Evolutionary conservation across 2,113 vertebrate species (phyloP).

Genomic region (Pao palembangensis): DNA sequence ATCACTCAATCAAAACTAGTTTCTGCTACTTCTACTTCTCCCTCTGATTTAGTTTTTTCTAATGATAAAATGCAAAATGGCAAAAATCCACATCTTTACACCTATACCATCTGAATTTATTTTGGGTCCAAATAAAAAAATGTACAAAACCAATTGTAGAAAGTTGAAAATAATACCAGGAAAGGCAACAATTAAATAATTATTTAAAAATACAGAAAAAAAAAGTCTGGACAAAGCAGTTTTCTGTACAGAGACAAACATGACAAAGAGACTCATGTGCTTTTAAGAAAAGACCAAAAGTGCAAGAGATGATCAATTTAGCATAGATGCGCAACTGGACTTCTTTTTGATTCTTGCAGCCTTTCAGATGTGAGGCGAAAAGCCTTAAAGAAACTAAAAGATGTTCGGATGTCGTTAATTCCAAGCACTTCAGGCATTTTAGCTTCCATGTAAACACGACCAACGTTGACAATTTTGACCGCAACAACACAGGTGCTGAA

Average conservation of each 20-base stretch:
- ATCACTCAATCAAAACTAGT: too few species aligned
- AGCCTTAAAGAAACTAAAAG: too few species aligned
- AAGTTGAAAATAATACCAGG: slow-evolving; percentile 66
- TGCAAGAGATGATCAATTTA: slow-evolving; percentile 5
- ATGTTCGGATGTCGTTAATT: too few species aligned
- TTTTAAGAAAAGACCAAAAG: too few species aligned
- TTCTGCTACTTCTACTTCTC: too few species aligned
- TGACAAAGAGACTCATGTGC: slow-evolving; percentile 12
- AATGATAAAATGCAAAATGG: too few species aligned
- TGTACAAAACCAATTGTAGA: slow-evolving; percentile 77
- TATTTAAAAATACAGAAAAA: slow-evolving; percentile 40
- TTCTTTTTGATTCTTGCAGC: too few species aligned
- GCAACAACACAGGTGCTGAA: slow-evolving; percentile 28
- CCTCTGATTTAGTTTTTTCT: background rate
- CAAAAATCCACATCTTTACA: background rate
- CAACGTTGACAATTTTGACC: slow-evolving; percentile 2
- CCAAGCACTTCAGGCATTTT: too few species aligned
- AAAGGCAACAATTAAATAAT: slow-evolving; percentile 67
- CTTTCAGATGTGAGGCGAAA: too few species aligned
- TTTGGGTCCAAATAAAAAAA: slow-evolving; percentile 73
- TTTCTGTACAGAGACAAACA: slow-evolving; percentile 23
- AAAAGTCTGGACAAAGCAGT: slow-evolving; percentile 39
- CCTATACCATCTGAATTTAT: slow-evolving; percentile 44
- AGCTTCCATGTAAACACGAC: slow-evolving; percentile 4
- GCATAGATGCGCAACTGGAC: slow-evolving; percentile 28